phyloP scores from a whole-genome alignment of 30 jellyfish, hydroid and myxozoan genomes.

The Aurelia coerulea region DNA sequence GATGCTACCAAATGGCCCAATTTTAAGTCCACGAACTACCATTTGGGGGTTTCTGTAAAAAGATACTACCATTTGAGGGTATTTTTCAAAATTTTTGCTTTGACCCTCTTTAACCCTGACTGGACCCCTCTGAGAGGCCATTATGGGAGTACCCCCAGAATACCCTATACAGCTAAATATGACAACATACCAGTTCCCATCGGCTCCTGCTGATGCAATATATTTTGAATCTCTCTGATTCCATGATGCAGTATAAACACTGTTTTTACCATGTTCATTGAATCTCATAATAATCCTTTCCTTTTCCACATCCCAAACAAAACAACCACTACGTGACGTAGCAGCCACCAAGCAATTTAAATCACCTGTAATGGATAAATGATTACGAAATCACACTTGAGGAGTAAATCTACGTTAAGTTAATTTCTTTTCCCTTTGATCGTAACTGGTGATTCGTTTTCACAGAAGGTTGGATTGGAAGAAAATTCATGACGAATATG shows the following conservation, averaged over 20 bases:
- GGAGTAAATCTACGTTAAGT: too few species aligned
- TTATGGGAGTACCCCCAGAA: too few species aligned
- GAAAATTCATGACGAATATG: too few species aligned
- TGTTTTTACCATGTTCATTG: slow-evolving; percentile 69
- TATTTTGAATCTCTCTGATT: slow-evolving; percentile 73
- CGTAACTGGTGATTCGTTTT: not conserved
- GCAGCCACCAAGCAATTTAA: slow-evolving; percentile 80
- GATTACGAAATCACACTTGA: not conserved
- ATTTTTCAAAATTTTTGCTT: too few species aligned
- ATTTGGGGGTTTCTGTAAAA: too few species aligned
- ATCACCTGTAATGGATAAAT: slow-evolving; percentile 52
- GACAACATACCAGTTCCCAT: slow-evolving; percentile 59
- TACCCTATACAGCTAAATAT: too few species aligned
- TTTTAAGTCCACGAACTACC: too few species aligned
- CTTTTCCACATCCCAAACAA: slow-evolving; percentile 71
- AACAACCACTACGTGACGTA: slow-evolving; percentile 76
- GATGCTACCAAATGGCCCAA: too few species aligned
- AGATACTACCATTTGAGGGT: too few species aligned
- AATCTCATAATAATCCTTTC: slow-evolving; percentile 58
- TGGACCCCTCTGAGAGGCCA: too few species aligned
- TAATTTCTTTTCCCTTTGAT: too few species aligned
- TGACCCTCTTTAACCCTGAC: too few species aligned
- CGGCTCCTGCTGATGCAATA: slow-evolving; percentile 86
- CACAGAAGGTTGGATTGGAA: not conserved
- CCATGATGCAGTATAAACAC: slow-evolving; percentile 82